These are phyloP conservation scores for Xenops minutus DNA, from an alignment of 2,797 vertebrate genomes.

Conservation along the genomic window DNA sequence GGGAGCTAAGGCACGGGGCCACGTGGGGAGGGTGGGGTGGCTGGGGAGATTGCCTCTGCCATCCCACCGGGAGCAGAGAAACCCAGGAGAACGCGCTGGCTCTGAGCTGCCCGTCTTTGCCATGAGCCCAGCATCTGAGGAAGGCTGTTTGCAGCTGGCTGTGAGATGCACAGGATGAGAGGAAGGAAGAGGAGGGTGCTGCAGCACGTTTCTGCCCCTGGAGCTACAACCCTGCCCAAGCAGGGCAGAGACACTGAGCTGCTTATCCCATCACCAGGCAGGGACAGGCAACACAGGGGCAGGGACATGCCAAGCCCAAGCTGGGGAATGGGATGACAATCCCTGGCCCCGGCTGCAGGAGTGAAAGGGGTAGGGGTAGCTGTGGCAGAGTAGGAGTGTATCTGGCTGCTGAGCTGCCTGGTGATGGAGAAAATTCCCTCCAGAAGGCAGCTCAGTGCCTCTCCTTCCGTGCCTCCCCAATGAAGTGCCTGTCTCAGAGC, in stretches of 20 bases:
- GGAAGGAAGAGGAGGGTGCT: neutral
- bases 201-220: neutral
- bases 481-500: neutral
- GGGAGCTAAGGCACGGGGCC: accelerated
- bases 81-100: neutral
- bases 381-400: neutral
- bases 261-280: neutral
- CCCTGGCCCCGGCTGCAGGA: accelerated
- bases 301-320: neutral
- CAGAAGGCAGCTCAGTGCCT: neutral
- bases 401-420: accelerated
- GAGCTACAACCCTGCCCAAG: neutral
- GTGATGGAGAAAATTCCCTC: neutral
- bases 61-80: neutral
- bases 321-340: neutral
- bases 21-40: neutral
- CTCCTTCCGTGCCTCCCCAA: neutral
- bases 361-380: neutral
- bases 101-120: neutral
- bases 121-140: accelerated
- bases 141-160: neutral
- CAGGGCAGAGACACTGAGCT: neutral
- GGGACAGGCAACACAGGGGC: neutral
- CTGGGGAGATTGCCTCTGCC: neutral
- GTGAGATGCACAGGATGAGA: neutral